These are phyloP conservation scores for Drosophila malerkotliana DNA, from an alignment of 1,140 invertebrate species.

Conservation along the genomic window DNA sequence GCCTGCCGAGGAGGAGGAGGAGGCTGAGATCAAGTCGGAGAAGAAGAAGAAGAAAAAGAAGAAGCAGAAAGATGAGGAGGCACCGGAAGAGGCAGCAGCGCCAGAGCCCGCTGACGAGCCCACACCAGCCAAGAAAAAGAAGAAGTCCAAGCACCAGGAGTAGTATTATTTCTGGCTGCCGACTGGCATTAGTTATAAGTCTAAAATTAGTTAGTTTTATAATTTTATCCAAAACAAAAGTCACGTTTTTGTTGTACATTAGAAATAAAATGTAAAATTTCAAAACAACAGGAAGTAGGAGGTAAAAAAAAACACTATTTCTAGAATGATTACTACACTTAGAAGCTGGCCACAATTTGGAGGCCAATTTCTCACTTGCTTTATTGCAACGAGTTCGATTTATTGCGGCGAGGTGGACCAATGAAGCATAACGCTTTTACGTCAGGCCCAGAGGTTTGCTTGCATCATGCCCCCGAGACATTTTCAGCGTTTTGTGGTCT, in stretches of 20 bases:
- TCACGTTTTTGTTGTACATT: slow-evolving; percentile 62
- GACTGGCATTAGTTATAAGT: slow-evolving; percentile 35
- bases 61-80: slow-evolving; percentile 71
- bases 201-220: slow-evolving; percentile 42
- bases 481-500: slow-evolving; percentile 58
- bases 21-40: slow-evolving; percentile 54
- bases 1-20: slow-evolving; percentile 55
- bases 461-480: slow-evolving; percentile 50
- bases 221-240: slow-evolving; percentile 9
- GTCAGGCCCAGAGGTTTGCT: slow-evolving; percentile 40
- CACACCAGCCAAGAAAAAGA: slow-evolving; percentile 71
- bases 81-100: slow-evolving; percentile 42
- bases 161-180: slow-evolving; percentile 3
- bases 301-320: neutral
- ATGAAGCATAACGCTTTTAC: slow-evolving; percentile 59
- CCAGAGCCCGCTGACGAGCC: slow-evolving; percentile 35
- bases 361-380: slow-evolving; percentile 37
- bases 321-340: neutral
- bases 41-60: slow-evolving; percentile 85
- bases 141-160: slow-evolving; percentile 72
- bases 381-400: slow-evolving; percentile 19
- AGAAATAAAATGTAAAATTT: slow-evolving; percentile 70
- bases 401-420: slow-evolving; percentile 16
- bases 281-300: neutral
- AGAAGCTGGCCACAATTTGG: slow-evolving; percentile 3